phyloP scores from a whole-genome alignment of 2,888 invertebrate genomes.

The Synanthedon vespiformis region DNA sequence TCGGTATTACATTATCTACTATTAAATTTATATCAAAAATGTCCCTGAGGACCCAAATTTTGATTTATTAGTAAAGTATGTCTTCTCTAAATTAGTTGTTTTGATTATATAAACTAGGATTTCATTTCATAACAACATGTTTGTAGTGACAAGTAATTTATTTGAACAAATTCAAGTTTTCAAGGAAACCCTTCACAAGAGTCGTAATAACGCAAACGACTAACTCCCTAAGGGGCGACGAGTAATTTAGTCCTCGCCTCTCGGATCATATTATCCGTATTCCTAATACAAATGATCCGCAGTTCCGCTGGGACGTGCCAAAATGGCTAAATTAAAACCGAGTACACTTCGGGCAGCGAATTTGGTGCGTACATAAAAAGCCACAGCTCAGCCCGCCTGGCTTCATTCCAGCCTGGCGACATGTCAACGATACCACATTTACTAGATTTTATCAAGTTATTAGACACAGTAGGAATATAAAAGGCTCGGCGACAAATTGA shows the following conservation, averaged over 20 bases:
- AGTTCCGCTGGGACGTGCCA: constrained; percentile 55
- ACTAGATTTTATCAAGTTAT: constrained; percentile 21
- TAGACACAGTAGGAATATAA: constrained; percentile 13
- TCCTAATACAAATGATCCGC: constrained; percentile 52
- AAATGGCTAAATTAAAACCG: constrained; percentile 62
- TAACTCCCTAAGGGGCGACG: constrained; percentile 19
- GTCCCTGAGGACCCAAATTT: no score
- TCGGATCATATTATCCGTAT: constrained; percentile 48
- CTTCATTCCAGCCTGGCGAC: constrained; percentile 34
- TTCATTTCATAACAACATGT: no score
- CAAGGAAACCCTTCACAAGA: constrained; percentile 14
- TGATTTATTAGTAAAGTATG: no score
- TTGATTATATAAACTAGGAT: no score
- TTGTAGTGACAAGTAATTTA: no score
- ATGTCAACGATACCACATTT: constrained; percentile 21
- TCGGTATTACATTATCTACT: no score
- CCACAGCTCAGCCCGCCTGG: constrained; percentile 29
- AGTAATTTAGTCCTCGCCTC: constrained; percentile 36
- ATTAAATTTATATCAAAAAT: no score
- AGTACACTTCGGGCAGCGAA: constrained; percentile 36
- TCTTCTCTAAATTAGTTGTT: no score
- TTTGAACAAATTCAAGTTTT: background rate
- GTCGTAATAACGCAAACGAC: constrained; percentile 30
- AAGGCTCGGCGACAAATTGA: constrained; percentile 9
- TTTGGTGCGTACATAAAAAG: constrained; percentile 46